These are phyloP conservation scores for Acleris sparsana DNA, from an alignment of 2,888 invertebrate species.

Conservation along the genomic window DNA sequence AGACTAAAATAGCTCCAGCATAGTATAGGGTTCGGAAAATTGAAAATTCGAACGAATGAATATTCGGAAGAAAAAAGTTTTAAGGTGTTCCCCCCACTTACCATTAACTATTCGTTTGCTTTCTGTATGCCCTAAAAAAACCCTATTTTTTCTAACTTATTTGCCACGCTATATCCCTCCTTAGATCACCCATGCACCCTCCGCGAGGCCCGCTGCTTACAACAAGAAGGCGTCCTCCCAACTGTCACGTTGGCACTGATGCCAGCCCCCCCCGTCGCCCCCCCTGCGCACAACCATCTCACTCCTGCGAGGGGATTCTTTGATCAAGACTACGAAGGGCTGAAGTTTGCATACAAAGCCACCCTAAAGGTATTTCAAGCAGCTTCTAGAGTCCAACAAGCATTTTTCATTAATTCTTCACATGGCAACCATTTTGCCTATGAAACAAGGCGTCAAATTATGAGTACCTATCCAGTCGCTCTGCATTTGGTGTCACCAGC, in stretches of 20 bases:
- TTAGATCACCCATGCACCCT: constrained; percentile 74
- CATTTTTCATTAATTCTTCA: neutral
- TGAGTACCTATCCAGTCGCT: too few relatives aligned
- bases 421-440: too few relatives aligned
- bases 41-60: too few relatives aligned
- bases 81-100: too few relatives aligned
- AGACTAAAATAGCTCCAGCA: too few relatives aligned
- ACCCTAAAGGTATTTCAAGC: constrained; percentile 60
- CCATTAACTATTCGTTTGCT: too few relatives aligned
- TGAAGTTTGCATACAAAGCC: constrained; percentile 68
- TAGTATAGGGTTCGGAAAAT: too few relatives aligned
- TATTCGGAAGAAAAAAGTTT: too few relatives aligned
- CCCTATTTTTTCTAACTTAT: neutral
- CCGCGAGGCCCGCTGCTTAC: constrained; percentile 71
- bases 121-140: too few relatives aligned
- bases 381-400: too few relatives aligned
- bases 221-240: constrained; percentile 72
- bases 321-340: constrained; percentile 70
- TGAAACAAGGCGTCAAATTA: too few relatives aligned
- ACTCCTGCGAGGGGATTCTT: constrained; percentile 61
- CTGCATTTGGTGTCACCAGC: too few relatives aligned
- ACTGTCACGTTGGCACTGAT: constrained; percentile 63
- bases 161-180: neutral
- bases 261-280: constrained; percentile 55
- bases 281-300: constrained; percentile 48